phyloP scores from a whole-genome alignment of 2,113 vertebrate species.

The Phoenicopterus ruber region DNA sequence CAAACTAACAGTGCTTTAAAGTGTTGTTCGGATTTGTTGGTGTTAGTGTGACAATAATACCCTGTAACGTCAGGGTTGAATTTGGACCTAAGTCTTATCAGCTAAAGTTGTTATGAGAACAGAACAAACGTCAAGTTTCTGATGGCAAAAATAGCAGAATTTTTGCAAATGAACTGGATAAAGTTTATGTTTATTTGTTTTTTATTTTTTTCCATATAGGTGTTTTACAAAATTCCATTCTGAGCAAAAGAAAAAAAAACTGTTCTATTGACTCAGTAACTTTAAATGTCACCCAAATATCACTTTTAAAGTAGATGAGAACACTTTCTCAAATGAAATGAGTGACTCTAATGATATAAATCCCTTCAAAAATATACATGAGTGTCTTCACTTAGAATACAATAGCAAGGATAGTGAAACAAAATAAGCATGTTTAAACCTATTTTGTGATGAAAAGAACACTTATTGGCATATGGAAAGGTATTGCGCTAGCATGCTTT shows the following conservation, averaged over 20 bases:
- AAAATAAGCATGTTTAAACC: not conserved
- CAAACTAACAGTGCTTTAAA: not conserved
- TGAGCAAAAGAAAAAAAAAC: not conserved
- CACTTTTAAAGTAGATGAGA: not conserved
- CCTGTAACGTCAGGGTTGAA: not conserved
- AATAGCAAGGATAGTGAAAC: not conserved
- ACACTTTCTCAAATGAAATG: not conserved
- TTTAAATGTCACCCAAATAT: slow-evolving; percentile 16
- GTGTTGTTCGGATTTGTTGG: not conserved
- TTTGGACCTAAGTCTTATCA: not conserved
- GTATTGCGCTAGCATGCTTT: not conserved
- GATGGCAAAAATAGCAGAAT: not conserved
- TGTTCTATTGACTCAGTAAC: not conserved
- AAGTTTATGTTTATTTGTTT: not conserved
- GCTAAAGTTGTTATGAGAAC: not conserved
- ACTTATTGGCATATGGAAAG: not conserved
- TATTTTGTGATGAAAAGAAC: not conserved
- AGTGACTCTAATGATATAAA: not conserved
- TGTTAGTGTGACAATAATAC: not conserved
- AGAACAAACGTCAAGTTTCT: not conserved
- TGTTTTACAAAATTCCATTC: not conserved
- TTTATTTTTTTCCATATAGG: not conserved
- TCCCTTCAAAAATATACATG: not conserved
- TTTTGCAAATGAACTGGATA: not conserved
- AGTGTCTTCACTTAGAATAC: not conserved